Evolutionary conservation across 2,888 invertebrate genomes (phyloP), one percentile per base, ranked within the genome.

Genomic region (Ferdinandea cuprea): DNA sequence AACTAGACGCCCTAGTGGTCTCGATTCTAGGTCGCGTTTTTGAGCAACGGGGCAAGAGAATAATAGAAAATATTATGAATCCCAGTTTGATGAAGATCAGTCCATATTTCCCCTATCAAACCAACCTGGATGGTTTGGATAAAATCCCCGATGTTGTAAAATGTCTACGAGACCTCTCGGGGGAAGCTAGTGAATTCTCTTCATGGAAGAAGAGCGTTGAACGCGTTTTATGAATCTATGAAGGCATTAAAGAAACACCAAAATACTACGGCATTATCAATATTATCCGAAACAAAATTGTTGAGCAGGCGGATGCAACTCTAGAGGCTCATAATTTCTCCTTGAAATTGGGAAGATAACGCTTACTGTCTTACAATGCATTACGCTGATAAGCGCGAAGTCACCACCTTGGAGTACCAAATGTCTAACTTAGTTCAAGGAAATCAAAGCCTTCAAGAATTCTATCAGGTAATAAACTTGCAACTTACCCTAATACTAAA

Each of bases 111-210:
- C 28, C 2, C 46, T 25, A 42, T 8, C 11, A 46, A 9, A 28
- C 30, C 5, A 71, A 71, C 13, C 35, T 78, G 2, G 15, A 25
- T 4, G 71, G 65, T 4, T 15, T 74, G 15, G 78, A 71, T 17
- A 65, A 74, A 46, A 13, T 73, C 9, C 73, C 73, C 8, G 73
- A 79, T 9, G 52, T 79, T 1, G 59, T 79, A 11, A 52, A 58
- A 28, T 37, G 65, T 13, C 44, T 79, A 0, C 25, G 68, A 4
- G 66, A 73, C 21, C 73, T 73, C 8, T 52, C 73, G 5, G 73
- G 79, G 11, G 13, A 61, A 1, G 42, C 66, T 11, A 19, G 48
- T 13, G 56, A 79, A 40, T 72, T 58, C 19, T 40, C 19, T 17
- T 76, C 73, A 8, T 66, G 66, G 79, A 30, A 35, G 11, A 35